phyloP scores from a whole-genome alignment of 2,797 vertebrate genomes.

The Falco novaeseelandiae region DNA sequence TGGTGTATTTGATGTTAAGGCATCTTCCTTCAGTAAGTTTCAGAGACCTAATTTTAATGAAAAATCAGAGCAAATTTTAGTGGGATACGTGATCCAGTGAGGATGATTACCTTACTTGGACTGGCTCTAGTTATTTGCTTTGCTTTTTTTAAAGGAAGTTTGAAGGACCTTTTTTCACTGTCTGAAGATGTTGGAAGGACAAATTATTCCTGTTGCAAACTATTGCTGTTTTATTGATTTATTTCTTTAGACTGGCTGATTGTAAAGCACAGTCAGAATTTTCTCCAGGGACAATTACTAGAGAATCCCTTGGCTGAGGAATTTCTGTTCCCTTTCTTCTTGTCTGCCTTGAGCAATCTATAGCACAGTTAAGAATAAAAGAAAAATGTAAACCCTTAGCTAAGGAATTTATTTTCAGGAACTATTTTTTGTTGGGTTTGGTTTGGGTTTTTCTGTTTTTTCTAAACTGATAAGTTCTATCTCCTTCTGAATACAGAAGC shows the following conservation, averaged over 20 bases:
- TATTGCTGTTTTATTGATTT: background rate
- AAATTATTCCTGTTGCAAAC: background rate
- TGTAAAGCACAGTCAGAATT: background rate
- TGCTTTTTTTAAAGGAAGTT: background rate
- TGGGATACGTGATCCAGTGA: background rate
- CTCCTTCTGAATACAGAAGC: background rate
- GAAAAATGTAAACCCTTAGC: background rate
- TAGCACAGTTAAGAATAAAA: background rate
- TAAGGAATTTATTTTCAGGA: background rate
- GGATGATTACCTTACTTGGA: background rate
- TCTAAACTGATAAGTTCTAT: background rate
- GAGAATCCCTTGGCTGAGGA: background rate
- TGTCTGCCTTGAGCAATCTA: background rate
- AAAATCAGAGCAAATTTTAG: background rate
- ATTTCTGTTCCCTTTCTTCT: background rate
- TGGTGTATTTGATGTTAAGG: background rate
- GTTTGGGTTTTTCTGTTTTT: background rate
- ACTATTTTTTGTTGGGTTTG: accelerated
- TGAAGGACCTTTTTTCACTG: background rate
- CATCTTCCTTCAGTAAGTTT: background rate
- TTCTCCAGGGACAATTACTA: background rate
- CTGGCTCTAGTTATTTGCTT: background rate
- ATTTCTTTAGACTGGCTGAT: background rate
- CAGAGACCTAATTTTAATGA: background rate
- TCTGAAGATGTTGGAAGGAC: background rate